phyloP scores from a whole-genome alignment of 2,888 invertebrate species.

The Mimumesa dahlbomi region DNA sequence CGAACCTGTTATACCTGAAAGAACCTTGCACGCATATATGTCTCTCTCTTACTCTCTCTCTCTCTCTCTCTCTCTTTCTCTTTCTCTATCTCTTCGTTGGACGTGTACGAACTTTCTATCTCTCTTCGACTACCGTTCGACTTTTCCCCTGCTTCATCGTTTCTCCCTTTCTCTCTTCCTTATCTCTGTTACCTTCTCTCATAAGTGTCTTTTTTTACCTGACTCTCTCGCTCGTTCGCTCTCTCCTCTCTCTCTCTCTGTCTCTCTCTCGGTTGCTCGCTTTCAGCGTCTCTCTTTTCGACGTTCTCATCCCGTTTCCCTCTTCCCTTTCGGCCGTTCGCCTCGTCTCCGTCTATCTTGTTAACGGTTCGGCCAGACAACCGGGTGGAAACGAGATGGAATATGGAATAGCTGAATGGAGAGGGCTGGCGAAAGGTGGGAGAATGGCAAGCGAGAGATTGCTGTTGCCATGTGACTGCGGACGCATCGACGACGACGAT shows the following conservation, averaged over 20 bases:
- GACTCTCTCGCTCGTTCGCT: not conserved
- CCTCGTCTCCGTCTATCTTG: conserved; percentile 27
- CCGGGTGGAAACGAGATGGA: conserved; percentile 50
- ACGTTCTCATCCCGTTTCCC: conserved; percentile 12
- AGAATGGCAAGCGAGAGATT: conserved; percentile 51
- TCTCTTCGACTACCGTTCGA: not conserved
- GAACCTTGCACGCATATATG: conserved; percentile 66
- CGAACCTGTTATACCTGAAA: conserved; percentile 77
- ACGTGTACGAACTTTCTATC: not conserved
- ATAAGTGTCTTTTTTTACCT: conserved; percentile 19
- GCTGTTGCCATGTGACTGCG: conserved; percentile 65
- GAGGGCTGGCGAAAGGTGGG: conserved; percentile 31
- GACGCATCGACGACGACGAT: conserved; percentile 56
- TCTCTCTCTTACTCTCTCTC: conserved; percentile 11
- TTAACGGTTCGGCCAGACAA: conserved; percentile 24
- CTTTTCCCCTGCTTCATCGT: conserved; percentile 20
- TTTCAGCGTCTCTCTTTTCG: conserved; percentile 17
- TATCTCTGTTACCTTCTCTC: conserved; percentile 34
- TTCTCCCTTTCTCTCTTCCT: conserved; percentile 20
- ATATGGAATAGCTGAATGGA: conserved; percentile 58
- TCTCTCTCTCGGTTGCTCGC: conserved; percentile 7
- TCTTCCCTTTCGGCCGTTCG: conserved; percentile 17
- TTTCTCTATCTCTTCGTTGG: conserved; percentile 10
- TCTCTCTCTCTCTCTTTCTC: conserved; percentile 8
- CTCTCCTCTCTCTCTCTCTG: not conserved